These are phyloP conservation scores for Onthophagus taurus DNA, from an alignment of 1,140 invertebrate genomes.

Conservation along the genomic window DNA sequence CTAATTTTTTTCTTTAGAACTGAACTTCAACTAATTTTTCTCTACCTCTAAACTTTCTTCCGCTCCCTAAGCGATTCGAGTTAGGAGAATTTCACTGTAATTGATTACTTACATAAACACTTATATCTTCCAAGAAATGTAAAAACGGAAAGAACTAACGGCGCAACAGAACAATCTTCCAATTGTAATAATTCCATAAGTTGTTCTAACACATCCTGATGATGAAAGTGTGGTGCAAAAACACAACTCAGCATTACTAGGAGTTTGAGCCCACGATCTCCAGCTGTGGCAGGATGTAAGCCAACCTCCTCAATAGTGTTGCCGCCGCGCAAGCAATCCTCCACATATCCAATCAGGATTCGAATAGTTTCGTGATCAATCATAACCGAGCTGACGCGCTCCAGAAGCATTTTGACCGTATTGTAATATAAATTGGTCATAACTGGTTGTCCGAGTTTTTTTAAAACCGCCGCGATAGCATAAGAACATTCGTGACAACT, in stretches of 20 bases:
- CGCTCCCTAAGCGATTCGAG: too few relatives aligned
- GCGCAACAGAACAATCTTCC: slow-evolving; percentile 76
- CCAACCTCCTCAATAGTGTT: slow-evolving; percentile 65
- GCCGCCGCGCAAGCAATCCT: slow-evolving; percentile 58
- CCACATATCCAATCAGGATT: slow-evolving; percentile 58
- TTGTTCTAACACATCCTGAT: slow-evolving; percentile 71
- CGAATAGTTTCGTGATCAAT: slow-evolving; percentile 81
- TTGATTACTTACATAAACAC: slow-evolving; percentile 62
- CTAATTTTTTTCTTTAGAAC: too few relatives aligned
- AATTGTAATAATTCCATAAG: slow-evolving; percentile 68
- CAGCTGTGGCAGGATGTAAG: slow-evolving; percentile 67
- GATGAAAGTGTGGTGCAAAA: slow-evolving; percentile 86
- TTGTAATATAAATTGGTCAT: slow-evolving; percentile 94
- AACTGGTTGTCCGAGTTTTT: slow-evolving; percentile 85
- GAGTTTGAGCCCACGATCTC: slow-evolving; percentile 71
- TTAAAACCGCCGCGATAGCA: slow-evolving; percentile 73
- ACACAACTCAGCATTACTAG: slow-evolving; percentile 80
- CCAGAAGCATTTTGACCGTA: slow-evolving; percentile 84
- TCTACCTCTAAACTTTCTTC: too few relatives aligned
- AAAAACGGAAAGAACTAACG: slow-evolving; percentile 69
- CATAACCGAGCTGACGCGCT: slow-evolving; percentile 90
- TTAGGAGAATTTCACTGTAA: too few relatives aligned
- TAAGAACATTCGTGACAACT: slow-evolving; percentile 85
- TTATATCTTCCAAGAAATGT: slow-evolving; percentile 83
- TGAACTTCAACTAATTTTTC: too few relatives aligned